Conservation (phyloP, 2,113 vertebrate species). For the Phaethornis superciliosus region DNA sequence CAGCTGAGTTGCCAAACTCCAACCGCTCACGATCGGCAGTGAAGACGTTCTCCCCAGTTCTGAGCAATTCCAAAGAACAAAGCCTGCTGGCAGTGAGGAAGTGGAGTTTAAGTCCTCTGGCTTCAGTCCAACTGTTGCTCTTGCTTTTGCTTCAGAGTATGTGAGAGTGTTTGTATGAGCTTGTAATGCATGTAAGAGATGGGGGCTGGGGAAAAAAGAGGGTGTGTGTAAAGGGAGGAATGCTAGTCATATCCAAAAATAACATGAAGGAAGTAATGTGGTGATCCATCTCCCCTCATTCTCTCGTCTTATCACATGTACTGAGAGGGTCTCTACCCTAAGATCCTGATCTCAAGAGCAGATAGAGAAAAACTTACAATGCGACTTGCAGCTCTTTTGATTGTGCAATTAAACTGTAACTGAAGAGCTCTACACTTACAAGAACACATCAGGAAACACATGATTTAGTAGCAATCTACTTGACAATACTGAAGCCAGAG, state of each 20-base stretch:
- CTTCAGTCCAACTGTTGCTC: conserved; percentile 51
- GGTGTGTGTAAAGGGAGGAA: conserved; percentile 75
- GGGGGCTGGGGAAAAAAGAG: conserved; percentile 66
- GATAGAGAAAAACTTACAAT: background rate
- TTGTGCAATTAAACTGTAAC: background rate
- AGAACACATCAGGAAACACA: background rate
- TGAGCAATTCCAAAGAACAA: conserved; percentile 66
- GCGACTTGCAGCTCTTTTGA: background rate
- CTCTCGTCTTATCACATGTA: background rate
- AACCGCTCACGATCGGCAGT: background rate
- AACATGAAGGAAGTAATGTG: conserved; percentile 38
- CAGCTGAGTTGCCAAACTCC: conserved; percentile 16
- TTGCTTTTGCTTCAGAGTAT: conserved; percentile 34
- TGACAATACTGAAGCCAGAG: background rate
- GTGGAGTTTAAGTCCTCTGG: conserved; percentile 57
- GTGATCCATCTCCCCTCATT: conserved; percentile 19
- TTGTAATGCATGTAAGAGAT: conserved; percentile 9
- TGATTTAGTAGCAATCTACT: background rate
- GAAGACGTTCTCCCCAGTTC: conserved; percentile 48
- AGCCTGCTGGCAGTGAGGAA: conserved; percentile 65
- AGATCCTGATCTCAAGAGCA: background rate
- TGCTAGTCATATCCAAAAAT: conserved; percentile 74
- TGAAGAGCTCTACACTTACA: background rate
- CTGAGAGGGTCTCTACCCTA: background rate
- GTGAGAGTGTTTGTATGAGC: conserved; percentile 59